Conservation (phyloP, 2,113 vertebrate genomes). For the Baryphthengus martii region DNA sequence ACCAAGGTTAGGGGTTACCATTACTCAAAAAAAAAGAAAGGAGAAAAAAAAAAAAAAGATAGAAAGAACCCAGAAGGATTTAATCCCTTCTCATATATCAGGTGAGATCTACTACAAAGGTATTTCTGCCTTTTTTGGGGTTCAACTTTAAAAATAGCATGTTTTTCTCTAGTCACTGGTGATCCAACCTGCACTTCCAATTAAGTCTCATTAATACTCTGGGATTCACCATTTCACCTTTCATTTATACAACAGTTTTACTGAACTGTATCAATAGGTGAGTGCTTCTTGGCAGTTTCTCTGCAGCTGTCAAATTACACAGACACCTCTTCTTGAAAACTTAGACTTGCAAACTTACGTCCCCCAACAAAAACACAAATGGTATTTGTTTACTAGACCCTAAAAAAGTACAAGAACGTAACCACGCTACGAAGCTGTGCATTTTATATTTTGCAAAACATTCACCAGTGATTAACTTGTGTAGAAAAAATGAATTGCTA, state of each 20-base stretch:
- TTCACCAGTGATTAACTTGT: neutral
- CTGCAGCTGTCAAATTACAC: neutral
- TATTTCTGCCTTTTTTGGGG: neutral
- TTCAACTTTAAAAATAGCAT: neutral
- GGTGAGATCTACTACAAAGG: neutral
- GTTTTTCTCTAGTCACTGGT: neutral
- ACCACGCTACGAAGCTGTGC: neutral
- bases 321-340: neutral
- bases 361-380: neutral
- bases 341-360: neutral
- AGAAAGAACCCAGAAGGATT: neutral
- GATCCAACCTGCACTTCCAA: neutral
- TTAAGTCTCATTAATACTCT: neutral
- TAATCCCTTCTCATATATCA: neutral
- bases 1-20: neutral
- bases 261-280: neutral
- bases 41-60: neutral
- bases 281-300: neutral
- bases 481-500: neutral
- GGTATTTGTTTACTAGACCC: neutral
- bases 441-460: neutral
- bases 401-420: neutral
- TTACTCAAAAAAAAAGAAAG: neutral
- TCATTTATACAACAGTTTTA: neutral
- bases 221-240: neutral